Conservation (phyloP, 2,797 vertebrate species). For the Chrosomus eos region DNA sequence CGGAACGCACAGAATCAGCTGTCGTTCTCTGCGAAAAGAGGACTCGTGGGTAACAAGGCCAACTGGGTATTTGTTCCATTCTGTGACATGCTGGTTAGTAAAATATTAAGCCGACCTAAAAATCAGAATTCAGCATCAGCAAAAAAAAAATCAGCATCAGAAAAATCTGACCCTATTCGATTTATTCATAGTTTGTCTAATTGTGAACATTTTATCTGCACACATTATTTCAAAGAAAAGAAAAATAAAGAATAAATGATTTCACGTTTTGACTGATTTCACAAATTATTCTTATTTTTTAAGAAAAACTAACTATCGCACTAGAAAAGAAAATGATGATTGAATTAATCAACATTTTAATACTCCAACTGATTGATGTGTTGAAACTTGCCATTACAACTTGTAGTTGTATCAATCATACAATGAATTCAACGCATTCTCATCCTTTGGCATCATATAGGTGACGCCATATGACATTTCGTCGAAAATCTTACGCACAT, state of each 20-base stretch:
- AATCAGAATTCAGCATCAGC: background rate
- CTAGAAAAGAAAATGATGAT: background rate
- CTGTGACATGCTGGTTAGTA: background rate
- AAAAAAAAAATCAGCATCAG: no score
- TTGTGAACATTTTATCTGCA: background rate
- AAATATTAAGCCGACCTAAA: constrained; percentile 11
- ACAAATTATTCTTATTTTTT: background rate
- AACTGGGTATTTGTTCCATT: constrained; percentile 17
- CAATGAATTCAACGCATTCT: no score
- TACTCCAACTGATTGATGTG: background rate
- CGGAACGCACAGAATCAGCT: constrained; percentile 66
- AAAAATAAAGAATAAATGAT: background rate
- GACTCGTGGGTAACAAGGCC: constrained; percentile 58
- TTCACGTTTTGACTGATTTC: background rate
- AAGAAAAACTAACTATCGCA: background rate
- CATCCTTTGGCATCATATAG: no score
- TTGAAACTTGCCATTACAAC: background rate
- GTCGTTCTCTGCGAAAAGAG: constrained; percentile 59
- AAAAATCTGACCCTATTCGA: background rate
- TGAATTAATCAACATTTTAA: background rate
- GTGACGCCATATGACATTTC: no score
- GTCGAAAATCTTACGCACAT: no score
- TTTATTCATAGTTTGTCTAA: background rate
- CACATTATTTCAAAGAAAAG: background rate
- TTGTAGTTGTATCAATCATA: no score